phyloP scores from a whole-genome alignment of 35 echinoderm and acorn worm species.

The Strongylocentrotus purpuratus region DNA sequence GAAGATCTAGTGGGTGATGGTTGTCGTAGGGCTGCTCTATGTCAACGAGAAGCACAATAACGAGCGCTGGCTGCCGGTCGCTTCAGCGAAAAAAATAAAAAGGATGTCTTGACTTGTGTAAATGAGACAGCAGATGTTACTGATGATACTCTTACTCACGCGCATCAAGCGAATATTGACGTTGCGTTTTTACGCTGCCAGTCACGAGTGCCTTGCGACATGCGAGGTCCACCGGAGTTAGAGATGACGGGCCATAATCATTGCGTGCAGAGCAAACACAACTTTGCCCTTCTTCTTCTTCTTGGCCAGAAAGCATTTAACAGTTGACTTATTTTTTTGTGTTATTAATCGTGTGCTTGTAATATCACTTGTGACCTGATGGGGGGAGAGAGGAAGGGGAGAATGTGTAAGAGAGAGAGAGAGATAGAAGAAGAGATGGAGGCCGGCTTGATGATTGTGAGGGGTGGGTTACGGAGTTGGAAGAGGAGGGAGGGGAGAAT shows the following conservation, averaged over 20 bases:
- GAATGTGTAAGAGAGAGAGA: not conserved
- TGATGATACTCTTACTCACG: slow-evolving; percentile 54
- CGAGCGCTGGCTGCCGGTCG: not conserved
- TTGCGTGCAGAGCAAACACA: not conserved
- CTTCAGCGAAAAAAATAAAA: not conserved
- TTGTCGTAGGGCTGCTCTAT: not conserved
- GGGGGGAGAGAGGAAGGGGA: not conserved
- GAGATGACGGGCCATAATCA: not conserved
- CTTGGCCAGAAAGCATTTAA: not conserved
- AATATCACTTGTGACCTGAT: not conserved
- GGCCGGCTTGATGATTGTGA: not conserved
- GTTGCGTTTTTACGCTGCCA: not conserved
- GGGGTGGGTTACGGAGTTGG: too few relatives aligned
- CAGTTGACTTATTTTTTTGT: not conserved
- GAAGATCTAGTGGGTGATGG: not conserved
- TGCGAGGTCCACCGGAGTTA: not conserved
- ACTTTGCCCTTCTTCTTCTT: not conserved
- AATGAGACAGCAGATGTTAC: slow-evolving; percentile 62
- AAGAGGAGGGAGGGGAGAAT: not conserved
- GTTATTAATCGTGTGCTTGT: slow-evolving; percentile 21
- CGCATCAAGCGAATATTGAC: slow-evolving; percentile 28
- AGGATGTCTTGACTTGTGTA: slow-evolving; percentile 37
- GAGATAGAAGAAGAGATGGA: not conserved
- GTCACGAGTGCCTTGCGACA: not conserved
- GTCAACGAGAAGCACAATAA: slow-evolving; percentile 15